Conservation (phyloP, 2,888 invertebrate genomes). For the Andrena hattorfiana region DNA sequence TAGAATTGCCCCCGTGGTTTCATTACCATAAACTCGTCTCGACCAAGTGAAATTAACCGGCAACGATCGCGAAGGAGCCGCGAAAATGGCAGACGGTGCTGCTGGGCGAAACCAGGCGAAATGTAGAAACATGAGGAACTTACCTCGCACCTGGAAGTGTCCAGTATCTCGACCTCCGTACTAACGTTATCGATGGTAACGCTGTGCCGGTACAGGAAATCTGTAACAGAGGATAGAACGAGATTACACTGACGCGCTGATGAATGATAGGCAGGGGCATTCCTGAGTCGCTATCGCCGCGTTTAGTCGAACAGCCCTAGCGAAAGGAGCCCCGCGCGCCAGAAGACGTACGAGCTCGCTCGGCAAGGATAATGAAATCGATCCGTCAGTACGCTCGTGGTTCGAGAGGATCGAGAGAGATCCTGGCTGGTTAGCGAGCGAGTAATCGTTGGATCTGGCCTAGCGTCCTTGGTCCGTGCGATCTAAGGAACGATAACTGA, state of each 20-base stretch:
- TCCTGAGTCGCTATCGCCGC: conserved; percentile 53
- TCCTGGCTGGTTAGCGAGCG: conserved; percentile 46
- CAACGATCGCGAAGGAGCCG: not conserved
- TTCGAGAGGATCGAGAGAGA: conserved; percentile 56
- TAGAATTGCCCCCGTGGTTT: conserved; percentile 16
- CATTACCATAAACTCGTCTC: conserved; percentile 27
- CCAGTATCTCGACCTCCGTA: conserved; percentile 92
- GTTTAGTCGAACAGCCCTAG: conserved; percentile 46
- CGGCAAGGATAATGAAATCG: conserved; percentile 66
- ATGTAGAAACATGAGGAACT: conserved; percentile 83
- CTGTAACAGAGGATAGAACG: conserved; percentile 86
- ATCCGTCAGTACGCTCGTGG: conserved; percentile 64
- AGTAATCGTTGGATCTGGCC: conserved; percentile 65
- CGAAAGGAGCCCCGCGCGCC: conserved; percentile 42
- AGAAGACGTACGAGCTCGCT: conserved; percentile 64
- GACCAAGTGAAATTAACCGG: conserved; percentile 29
- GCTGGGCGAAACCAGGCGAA: not conserved
- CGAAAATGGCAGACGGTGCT: not conserved
- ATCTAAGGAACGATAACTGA: conserved; percentile 64
- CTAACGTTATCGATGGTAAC: conserved; percentile 92
- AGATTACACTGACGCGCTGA: conserved; percentile 59
- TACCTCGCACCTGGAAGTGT: conserved; percentile 93
- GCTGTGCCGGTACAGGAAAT: conserved; percentile 92
- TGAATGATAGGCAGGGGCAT: conserved; percentile 59
- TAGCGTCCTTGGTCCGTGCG: conserved; percentile 62